Conservation (phyloP, 2,888 invertebrate genomes). For the Galerucella nymphaeae region DNA sequence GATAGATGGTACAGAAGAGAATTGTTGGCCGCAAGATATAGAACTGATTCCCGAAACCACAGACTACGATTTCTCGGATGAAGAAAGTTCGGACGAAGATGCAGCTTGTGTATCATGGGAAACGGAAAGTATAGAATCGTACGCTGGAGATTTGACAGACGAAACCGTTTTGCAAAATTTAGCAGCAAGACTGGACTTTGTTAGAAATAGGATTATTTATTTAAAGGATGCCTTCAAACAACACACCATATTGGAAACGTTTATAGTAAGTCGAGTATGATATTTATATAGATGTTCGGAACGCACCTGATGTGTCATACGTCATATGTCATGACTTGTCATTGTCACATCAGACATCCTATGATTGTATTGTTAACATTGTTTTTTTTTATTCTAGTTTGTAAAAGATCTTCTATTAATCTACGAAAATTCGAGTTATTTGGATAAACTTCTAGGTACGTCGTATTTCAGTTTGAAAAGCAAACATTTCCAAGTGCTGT, state of each 20-base stretch:
- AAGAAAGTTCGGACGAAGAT: conserved; percentile 51
- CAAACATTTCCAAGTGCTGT: conserved; percentile 77
- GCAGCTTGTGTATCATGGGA: conserved; percentile 75
- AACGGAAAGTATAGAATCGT: conserved; percentile 76
- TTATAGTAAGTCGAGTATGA: conserved; percentile 67
- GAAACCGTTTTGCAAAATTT: conserved; percentile 69
- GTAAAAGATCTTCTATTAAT: conserved; percentile 83
- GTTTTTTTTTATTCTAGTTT: conserved; percentile 66
- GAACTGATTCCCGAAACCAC: conserved; percentile 79
- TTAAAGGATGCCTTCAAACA: conserved; percentile 84
- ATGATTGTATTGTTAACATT: neutral
- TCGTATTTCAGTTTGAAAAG: conserved; percentile 75
- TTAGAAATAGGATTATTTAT: conserved; percentile 60
- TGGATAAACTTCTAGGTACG: conserved; percentile 88
- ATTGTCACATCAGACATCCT: no score
- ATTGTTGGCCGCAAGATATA: conserved; percentile 89
- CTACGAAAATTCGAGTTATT: conserved; percentile 86
- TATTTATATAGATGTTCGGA: no score
- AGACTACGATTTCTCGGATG: conserved; percentile 79
- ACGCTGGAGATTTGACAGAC: conserved; percentile 68
- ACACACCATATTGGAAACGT: conserved; percentile 79
- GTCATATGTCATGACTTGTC: no score
- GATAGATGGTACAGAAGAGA: conserved; percentile 86
- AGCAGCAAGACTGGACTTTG: conserved; percentile 72
- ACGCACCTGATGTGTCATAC: no score